phyloP scores from a whole-genome alignment of 2,797 vertebrate genomes.

The Buphagus erythrorhynchus region DNA sequence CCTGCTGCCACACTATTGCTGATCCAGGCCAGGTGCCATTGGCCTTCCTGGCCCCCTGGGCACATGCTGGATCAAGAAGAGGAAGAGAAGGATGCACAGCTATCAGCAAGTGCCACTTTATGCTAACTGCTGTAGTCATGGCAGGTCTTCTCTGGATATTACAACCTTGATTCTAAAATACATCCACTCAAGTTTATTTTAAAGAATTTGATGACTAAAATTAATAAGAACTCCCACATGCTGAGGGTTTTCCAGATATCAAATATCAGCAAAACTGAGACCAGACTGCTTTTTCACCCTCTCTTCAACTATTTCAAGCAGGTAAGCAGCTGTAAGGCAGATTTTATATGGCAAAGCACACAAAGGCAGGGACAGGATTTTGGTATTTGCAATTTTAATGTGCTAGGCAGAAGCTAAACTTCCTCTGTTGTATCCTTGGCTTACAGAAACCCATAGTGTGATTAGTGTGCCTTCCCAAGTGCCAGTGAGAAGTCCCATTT shows the following conservation, averaged over 20 bases:
- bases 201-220: neutral
- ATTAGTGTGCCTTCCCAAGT: neutral
- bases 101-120: neutral
- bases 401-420: neutral
- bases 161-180: neutral
- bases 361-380: fast-evolving
- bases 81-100: neutral
- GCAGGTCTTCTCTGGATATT: neutral
- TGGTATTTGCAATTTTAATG: neutral
- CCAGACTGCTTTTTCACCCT: neutral
- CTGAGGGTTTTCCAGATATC: neutral
- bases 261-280: neutral
- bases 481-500: neutral
- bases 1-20: neutral
- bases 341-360: neutral
- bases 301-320: neutral
- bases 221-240: neutral
- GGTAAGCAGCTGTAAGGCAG: neutral
- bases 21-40: neutral
- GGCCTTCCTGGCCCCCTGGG: neutral
- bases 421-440: neutral
- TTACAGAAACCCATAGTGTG: neutral
- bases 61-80: neutral
- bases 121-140: neutral
- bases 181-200: neutral